A percentile compares a stretch with the other conserved stretches of the same genome.
Conservation (phyloP, 2,888 invertebrate species). For the Scotopteryx bipunctaria region DNA sequence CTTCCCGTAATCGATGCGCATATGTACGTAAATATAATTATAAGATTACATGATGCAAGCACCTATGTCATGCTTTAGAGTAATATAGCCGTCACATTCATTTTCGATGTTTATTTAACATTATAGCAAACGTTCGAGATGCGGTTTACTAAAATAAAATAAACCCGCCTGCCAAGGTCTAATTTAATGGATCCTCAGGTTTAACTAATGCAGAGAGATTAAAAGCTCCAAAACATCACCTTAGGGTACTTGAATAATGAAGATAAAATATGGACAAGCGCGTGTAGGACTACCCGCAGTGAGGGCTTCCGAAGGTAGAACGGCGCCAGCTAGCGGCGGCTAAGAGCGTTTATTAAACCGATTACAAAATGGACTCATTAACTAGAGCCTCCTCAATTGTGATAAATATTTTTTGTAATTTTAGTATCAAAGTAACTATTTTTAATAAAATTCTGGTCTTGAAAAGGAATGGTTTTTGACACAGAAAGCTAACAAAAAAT, state of each 20-base stretch:
- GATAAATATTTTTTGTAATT: too few species aligned
- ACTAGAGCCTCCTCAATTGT: too few species aligned
- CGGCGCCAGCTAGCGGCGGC: too few species aligned
- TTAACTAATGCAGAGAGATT: constrained; percentile 12
- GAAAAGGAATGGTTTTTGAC: too few species aligned
- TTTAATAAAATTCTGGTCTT: too few species aligned
- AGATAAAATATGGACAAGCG: constrained; percentile 23
- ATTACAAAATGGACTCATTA: too few species aligned
- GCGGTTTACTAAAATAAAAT: constrained; percentile 3
- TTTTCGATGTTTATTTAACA: constrained; percentile 18
- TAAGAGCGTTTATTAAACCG: too few species aligned
- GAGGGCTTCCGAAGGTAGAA: too few species aligned
- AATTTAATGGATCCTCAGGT: constrained; percentile 7
- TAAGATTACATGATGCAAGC: constrained; percentile 46
- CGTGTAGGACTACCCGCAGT: too few species aligned
- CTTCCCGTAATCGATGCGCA: constrained; percentile 62
- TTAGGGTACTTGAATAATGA: constrained; percentile 18
- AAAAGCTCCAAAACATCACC: constrained; percentile 18
- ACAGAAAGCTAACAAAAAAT: too few species aligned
- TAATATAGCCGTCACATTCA: constrained; percentile 24
- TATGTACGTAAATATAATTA: constrained; percentile 50
- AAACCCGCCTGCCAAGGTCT: background rate
- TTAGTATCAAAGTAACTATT: too few species aligned
- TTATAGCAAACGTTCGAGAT: constrained; percentile 6
- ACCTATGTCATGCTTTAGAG: constrained; percentile 41